Conservation (phyloP, 2,797 vertebrate species). For the Gephyroberyx darwinii region DNA sequence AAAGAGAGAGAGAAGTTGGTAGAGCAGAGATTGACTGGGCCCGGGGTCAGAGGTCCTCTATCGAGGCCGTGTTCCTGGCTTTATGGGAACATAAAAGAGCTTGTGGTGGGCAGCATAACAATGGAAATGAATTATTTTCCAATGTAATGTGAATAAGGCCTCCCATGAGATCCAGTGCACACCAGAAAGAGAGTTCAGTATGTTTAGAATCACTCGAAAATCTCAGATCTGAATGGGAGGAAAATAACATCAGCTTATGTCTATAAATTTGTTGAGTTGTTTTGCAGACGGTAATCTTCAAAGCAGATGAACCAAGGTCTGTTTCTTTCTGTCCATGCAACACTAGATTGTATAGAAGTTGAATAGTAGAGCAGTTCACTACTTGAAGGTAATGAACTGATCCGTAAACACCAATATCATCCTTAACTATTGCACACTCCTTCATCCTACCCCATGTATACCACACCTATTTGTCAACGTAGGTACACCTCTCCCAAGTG, state of each 20-base stretch:
- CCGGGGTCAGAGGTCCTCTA: neutral
- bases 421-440: neutral
- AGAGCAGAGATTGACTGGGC: neutral
- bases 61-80: neutral
- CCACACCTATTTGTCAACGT: too few species aligned
- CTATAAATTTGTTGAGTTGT: too few species aligned
- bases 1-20: neutral
- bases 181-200: neutral
- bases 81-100: neutral
- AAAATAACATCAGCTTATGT: neutral
- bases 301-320: neutral
- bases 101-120: neutral
- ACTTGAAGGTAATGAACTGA: neutral
- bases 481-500: too few species aligned
- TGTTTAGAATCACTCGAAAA: too few species aligned
- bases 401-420: neutral
- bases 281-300: neutral
- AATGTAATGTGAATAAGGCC: neutral
- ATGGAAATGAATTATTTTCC: neutral
- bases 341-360: too few species aligned
- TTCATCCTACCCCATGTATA: too few species aligned
- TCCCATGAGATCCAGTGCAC: neutral
- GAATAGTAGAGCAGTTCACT: neutral
- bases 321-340: neutral
- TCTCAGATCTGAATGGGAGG: neutral